Conservation (phyloP, 2,888 invertebrate genomes). For the Acheta domesticus region DNA sequence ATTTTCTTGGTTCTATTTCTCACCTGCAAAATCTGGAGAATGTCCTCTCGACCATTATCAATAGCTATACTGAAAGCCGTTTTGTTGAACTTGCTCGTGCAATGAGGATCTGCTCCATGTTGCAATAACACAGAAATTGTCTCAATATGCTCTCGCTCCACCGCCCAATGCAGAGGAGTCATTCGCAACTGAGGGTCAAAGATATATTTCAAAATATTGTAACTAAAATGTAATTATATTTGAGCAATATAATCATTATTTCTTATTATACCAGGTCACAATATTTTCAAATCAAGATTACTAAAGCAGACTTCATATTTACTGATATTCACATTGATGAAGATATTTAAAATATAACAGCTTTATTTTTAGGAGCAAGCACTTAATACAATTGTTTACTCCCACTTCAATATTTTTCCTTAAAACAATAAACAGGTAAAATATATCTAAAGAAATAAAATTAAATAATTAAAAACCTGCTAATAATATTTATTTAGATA, state of each 20-base stretch:
- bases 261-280: background rate
- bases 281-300: background rate
- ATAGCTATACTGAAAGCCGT: slow-evolving; percentile 65
- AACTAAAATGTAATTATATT: background rate
- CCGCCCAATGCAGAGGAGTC: slow-evolving; percentile 95
- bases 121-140: slow-evolving; percentile 67
- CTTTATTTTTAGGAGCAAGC: no score
- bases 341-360: no score
- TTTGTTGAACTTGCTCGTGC: slow-evolving; percentile 70
- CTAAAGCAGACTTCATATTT: background rate
- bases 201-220: slow-evolving; percentile 11
- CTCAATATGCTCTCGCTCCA: slow-evolving; percentile 70
- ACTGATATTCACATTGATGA: background rate
- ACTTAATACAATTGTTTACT: no score
- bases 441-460: no score
- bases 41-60: slow-evolving; percentile 61
- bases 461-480: no score
- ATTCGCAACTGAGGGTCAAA: slow-evolving; percentile 63
- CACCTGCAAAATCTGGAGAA: slow-evolving; percentile 57
- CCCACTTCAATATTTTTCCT: no score
- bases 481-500: no score
- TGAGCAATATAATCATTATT: background rate
- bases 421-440: no score
- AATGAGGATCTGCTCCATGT: slow-evolving; percentile 67
- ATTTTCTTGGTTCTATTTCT: background rate